Conservation (phyloP, 2,797 vertebrate species). For the Sparus aurata region DNA sequence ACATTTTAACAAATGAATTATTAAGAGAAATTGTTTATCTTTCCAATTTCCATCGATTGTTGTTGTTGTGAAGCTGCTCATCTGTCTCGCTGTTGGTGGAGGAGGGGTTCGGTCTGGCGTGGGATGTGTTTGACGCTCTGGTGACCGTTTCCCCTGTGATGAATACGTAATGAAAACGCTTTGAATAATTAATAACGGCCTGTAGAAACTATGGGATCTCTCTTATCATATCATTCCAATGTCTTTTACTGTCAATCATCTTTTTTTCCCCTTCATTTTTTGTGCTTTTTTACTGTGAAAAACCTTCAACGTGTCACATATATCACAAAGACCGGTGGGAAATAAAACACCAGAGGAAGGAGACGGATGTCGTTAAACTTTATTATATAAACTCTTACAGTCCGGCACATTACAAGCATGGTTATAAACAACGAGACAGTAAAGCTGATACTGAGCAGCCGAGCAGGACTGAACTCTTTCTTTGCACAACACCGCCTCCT, state of each 20-base stretch:
- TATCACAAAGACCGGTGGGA: not conserved
- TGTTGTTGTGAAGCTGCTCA: no score
- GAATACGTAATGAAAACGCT: not conserved
- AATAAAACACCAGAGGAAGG: not conserved
- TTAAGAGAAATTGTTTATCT: not conserved
- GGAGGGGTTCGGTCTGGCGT: not conserved
- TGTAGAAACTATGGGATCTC: not conserved
- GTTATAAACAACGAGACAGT: slow-evolving; percentile 10
- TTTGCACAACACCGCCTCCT: slow-evolving; percentile 68
- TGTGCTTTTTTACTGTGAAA: not conserved
- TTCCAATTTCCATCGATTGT: no score
- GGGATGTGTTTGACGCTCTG: not conserved
- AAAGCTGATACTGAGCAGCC: not conserved
- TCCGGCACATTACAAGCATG: slow-evolving; percentile 11
- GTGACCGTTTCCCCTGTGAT: not conserved
- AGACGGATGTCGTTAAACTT: not conserved
- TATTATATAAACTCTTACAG: slow-evolving; percentile 47
- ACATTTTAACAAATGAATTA: not conserved
- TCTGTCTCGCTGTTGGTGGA: not conserved
- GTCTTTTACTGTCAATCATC: not conserved
- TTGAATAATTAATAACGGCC: not conserved
- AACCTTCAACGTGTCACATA: not conserved
- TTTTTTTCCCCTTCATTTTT: not conserved
- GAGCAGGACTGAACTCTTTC: not conserved
- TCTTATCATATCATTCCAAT: not conserved